Evolutionary conservation across 2,888 invertebrate species (phyloP).

Genomic region (Nephrotoma flavescens): DNA sequence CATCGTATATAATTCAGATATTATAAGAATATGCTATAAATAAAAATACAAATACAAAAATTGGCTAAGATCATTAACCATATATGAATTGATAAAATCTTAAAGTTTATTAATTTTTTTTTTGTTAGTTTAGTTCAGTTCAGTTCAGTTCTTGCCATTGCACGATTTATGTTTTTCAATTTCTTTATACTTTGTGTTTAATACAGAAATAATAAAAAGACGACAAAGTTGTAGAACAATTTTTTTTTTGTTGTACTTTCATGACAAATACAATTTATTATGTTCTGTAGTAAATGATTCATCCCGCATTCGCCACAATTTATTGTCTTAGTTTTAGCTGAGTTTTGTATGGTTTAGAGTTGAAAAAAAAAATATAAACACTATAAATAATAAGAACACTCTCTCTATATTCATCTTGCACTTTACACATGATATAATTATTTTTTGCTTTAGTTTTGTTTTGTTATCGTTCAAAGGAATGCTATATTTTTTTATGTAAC

Average conservation of each 20-base stretch:
- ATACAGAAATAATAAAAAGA: not conserved
- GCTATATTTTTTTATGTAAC: not conserved
- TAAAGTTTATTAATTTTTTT: not conserved
- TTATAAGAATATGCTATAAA: not conserved
- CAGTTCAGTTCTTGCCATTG: not conserved
- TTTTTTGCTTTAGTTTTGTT: not conserved
- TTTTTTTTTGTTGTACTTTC: not conserved
- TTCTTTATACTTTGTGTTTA: not conserved
- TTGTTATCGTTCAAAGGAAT: not conserved
- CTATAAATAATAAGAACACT: not conserved
- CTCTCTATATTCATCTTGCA: not conserved
- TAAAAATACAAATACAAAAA: not conserved
- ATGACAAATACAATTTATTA: not conserved
- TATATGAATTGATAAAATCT: not conserved
- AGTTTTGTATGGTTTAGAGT: not conserved
- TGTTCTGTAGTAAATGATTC: not conserved
- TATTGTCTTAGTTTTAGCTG: not conserved
- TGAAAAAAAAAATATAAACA: not conserved
- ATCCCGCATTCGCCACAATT: not conserved
- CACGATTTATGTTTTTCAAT: not conserved
- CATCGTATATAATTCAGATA: not conserved
- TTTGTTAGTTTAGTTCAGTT: not conserved
- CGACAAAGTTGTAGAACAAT: not conserved
- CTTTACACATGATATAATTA: not conserved
- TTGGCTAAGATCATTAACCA: not conserved